Base-by-base conservation (phyloP, 2,888 invertebrate genomes). In the Drosophila peninsularis region DNA sequence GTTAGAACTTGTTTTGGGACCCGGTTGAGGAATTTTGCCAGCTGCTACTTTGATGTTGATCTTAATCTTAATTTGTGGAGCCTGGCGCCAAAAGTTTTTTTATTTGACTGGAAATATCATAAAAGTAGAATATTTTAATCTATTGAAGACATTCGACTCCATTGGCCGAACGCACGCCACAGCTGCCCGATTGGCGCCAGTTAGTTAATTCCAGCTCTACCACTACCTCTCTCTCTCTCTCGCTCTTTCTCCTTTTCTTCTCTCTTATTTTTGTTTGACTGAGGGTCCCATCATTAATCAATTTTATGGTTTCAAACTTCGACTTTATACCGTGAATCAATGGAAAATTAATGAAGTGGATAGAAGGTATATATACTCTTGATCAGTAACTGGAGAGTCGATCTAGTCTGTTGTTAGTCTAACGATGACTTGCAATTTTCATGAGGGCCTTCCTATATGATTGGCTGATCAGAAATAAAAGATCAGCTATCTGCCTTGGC, bases 21-120 rank as follows among this genome's bases (percentile, higher is more conserved):
- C 58, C 49, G 55, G n/a, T 52, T 71, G 42, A 68, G 71, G 75
- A 75, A 82, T 77, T 86, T 60, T 6, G 66, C 65, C 62, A 19
- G 71, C 65, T 58, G 80, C 71, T 58, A 70, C 63, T 70, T 66
- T 66, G 67, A 71, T 78, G 85, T 78, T 87, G 89, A 89, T 88
- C 79, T 71, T 87, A 76, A 84, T 85, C 84, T 78, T 83, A 79
- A 78, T 85, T 84, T 83, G 72, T 89, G 37, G 73, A 69, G 71
- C 63, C 79, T 89, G 89, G 89, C 85, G 89, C 89, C 84, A 87
- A 62, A 58, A 65, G 53, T 65, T 75, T 62, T 42, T 71, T 21
- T 66, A 68, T 66, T 37, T 32, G 55, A 67, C 42, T 24, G 32
- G 42, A 71, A 63, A 67, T 63, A 52, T 71, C 68, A 71, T 78